Percentiles rank a stretch among this genome's conserved stretches.
Evolutionary conservation across 2,797 vertebrate genomes (phyloP).

Genomic region (Podargus strigoides): DNA sequence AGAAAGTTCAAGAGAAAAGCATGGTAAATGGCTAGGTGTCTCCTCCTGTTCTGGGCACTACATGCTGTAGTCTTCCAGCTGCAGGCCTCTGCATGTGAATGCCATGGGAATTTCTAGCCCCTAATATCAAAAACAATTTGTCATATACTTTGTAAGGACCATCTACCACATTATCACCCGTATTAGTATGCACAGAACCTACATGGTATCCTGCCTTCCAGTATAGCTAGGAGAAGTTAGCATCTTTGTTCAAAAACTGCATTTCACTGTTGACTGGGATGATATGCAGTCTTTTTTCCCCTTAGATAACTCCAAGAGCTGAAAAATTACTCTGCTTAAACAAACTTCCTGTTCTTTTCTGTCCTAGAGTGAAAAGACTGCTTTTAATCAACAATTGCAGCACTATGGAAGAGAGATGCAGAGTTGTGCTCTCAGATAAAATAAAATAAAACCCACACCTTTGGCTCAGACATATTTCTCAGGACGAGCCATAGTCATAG

Average conservation of each 20-base stretch:
- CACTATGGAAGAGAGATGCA: not conserved
- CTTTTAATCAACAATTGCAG: not conserved
- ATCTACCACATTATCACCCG: not conserved
- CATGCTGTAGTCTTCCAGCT: not conserved
- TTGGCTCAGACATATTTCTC: not conserved
- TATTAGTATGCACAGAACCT: not conserved
- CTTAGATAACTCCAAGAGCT: not conserved
- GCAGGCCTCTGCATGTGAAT: not conserved
- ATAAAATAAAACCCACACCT: not conserved
- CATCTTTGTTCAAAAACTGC: not conserved
- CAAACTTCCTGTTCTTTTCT: not conserved
- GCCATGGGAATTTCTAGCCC: not conserved
- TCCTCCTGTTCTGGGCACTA: not conserved
- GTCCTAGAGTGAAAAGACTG: not conserved
- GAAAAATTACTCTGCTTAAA: slow-evolving; percentile 25
- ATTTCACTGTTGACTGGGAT: not conserved
- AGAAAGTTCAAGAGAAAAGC: not conserved
- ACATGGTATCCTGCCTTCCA: not conserved
- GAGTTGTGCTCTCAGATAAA: not conserved
- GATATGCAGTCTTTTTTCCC: not conserved
- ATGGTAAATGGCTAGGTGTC: not conserved
- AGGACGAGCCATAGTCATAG: not conserved
- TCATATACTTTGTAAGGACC: not conserved
- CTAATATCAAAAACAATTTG: not conserved
- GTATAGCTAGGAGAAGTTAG: not conserved